Evolutionary conservation across 2,888 invertebrate genomes (phyloP), one percentile per base, ranked within the genome.

Genomic region (Holacanthella duospinosa): DNA sequence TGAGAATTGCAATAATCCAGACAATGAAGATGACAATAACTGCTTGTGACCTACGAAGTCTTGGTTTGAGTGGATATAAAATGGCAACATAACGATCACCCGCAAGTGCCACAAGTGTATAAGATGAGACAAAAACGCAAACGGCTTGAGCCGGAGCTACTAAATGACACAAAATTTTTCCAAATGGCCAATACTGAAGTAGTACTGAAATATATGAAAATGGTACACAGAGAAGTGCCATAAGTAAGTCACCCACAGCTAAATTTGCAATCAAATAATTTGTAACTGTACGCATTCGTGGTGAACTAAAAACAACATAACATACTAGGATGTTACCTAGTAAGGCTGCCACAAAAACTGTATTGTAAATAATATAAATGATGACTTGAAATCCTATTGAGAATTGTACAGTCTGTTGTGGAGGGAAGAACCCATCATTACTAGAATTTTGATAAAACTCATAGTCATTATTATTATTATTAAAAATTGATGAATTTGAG

Each of bases 41-140:
- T 0, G 88, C 87, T 21, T 82, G 82, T 43, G 82, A 82, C 75
- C 87, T 88, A 26, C 88, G 86, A 75, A 92, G 82, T 48, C 91
- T 81, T 1, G 90, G 91, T 71, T 85, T 82, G 61, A 94, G 77
- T 0, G 93, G 93, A 80, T 89, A 87, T 84, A 93, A 86, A 66
- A 94, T 93, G 59, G 90, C 91, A 77, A 90, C 85, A 75, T 90
- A 94, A 24, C 93, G 84, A 78, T 94, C 93, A 61, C 91, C 83
- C 70, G 92, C 91, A 75, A 94, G 91, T 43, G 92, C 92, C 29
- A 94, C 86, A 73, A 94, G 77, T 0, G 93, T 93, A 76, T 93
- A 93, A 1, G 93, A 90, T 75, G 89, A 89, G 64, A 93, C 88
- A 44, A 76, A 75, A 21, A 76, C 75, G 29, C 75, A 71, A 16